A percentile compares a stretch with the other conserved stretches of the same genome.
These are phyloP conservation scores for Matsumurasca onukii DNA, from an alignment of 1,140 invertebrate genomes.

Conservation along the genomic window DNA sequence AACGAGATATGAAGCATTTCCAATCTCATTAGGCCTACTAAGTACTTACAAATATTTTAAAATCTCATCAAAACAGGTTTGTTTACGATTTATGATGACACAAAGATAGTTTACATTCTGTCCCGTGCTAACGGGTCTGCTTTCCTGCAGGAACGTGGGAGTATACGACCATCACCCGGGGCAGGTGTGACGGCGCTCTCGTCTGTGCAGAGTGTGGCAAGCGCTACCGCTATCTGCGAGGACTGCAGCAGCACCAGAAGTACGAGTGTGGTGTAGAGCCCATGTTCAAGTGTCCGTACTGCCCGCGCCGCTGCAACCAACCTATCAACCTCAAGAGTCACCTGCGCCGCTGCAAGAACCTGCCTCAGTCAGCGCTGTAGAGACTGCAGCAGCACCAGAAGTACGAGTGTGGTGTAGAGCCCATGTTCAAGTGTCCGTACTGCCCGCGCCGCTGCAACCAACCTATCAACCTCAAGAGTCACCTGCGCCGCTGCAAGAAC, in stretches of 20 bases:
- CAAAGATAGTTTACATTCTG: too few species aligned
- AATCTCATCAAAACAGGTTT: too few species aligned
- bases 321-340: slow-evolving; percentile 40
- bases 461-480: slow-evolving; percentile 39
- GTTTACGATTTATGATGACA: too few species aligned
- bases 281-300: slow-evolving; percentile 41
- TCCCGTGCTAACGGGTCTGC: background rate
- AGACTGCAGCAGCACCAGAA: slow-evolving; percentile 38
- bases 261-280: slow-evolving; percentile 41
- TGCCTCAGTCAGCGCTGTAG: slow-evolving; percentile 13
- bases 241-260: slow-evolving; percentile 38
- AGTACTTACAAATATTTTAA: too few species aligned
- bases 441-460: slow-evolving; percentile 40
- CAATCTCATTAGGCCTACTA: too few species aligned
- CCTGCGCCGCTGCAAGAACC: slow-evolving; percentile 25
- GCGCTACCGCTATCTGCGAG: slow-evolving; percentile 39
- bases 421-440: slow-evolving; percentile 41
- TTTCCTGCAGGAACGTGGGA: background rate
- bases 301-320: slow-evolving; percentile 39
- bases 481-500: slow-evolving; percentile 29
- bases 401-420: slow-evolving; percentile 40
- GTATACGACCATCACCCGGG: background rate
- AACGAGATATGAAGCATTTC: too few species aligned
- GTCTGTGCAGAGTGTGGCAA: slow-evolving; percentile 38
- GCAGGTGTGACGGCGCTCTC: background rate